phyloP scores from a whole-genome alignment of 2,797 vertebrate genomes.

The Danio albolineatus region DNA sequence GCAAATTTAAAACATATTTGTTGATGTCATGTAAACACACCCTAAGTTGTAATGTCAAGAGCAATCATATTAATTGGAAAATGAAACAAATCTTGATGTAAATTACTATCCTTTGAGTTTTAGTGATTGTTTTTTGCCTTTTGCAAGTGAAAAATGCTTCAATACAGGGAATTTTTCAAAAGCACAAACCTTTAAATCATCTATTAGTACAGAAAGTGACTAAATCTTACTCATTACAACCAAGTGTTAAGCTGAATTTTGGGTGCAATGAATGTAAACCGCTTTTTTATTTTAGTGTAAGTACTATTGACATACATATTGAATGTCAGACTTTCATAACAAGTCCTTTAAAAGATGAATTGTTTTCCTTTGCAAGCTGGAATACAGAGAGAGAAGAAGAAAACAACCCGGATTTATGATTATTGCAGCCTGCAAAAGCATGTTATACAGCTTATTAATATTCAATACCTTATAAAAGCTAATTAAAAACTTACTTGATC shows the following conservation, averaged over 20 bases:
- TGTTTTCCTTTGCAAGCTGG: slow-evolving; percentile 39
- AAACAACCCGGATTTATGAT: slow-evolving; percentile 47
- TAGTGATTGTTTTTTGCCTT: background rate
- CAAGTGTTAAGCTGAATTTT: background rate
- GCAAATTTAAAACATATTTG: too few relatives aligned
- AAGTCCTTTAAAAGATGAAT: slow-evolving; percentile 4
- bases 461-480: slow-evolving; percentile 61
- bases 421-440: slow-evolving; percentile 73
- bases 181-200: slow-evolving; percentile 79
- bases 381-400: slow-evolving; percentile 66
- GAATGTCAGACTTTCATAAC: slow-evolving; percentile 29
- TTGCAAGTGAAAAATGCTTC: background rate
- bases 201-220: slow-evolving; percentile 48
- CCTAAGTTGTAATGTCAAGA: background rate
- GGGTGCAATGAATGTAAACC: slow-evolving; percentile 9
- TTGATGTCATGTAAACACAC: too few relatives aligned
- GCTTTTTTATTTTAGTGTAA: background rate
- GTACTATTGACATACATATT: slow-evolving; percentile 4
- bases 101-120: too few relatives aligned
- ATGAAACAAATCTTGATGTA: background rate
- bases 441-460: slow-evolving; percentile 65
- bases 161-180: slow-evolving; percentile 71
- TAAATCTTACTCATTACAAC: slow-evolving; percentile 15
- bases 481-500: slow-evolving; percentile 53
- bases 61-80: background rate